Evolutionary conservation across 2,113 vertebrate genomes (phyloP), one percentile per base, ranked within the genome.

Genomic region (Tichodroma muraria): DNA sequence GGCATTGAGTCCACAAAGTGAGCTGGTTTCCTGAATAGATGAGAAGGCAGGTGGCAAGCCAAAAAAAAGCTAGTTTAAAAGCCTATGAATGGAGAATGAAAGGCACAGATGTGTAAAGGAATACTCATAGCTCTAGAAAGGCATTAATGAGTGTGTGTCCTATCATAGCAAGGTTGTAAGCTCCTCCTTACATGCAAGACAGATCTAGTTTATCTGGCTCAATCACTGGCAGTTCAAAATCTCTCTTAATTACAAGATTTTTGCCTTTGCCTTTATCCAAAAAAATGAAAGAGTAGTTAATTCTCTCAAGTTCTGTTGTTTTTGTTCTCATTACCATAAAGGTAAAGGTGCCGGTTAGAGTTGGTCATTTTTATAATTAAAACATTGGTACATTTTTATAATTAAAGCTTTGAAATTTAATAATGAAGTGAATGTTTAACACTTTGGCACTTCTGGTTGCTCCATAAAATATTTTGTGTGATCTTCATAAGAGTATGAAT

Each of bases 351-450:
- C 42, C 68, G 69, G 59, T 53, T 89, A 50, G 8, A 90, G 23
- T 8, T 80, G 49, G 49, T 69, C 37, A 82, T 64, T 89, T 95
- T 91, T 72, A 30, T 53, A 82, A 87, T 89, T 81, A 89, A 88
- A 83, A n/a, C n/a, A n/a, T n/a, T n/a, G n/a, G n/a, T 65, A 64
- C 4, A 61, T 64, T 89, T 95, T 91, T 72, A 30, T 53, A 82
- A 87, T 89, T 81, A 89, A 88, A 83, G 33, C n/a, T 86, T 86
- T 73, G 80, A 77, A 93, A 85, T 70, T 77, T 70, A 80, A 53
- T 68, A 45, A 13, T 23, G 15, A 68, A 56, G 30, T 3, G 9
- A 30, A 77, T 53, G 6, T 68, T 89, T 93, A 85, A 63, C 63
- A 83, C 60, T 88, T 90, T 68, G 37, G 30, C 38, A 54, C 35